Evolutionary conservation across 2,888 invertebrate genomes (phyloP).

Genomic region (Microplitis manilae): DNA sequence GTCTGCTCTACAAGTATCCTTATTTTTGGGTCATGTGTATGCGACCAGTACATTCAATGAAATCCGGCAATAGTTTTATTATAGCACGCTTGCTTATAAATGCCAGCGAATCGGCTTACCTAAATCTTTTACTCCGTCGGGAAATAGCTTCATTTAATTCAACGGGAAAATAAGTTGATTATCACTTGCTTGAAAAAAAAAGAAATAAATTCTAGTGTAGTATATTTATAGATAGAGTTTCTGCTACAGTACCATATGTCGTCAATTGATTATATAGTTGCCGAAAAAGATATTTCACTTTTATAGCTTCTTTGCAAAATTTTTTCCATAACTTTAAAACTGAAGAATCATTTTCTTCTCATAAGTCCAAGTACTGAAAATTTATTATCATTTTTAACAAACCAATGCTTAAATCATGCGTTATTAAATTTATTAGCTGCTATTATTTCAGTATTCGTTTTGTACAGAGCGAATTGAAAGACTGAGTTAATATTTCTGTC

Average conservation of each 20-base stretch:
- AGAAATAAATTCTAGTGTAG: background rate
- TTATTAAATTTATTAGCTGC: background rate
- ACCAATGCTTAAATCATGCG: background rate
- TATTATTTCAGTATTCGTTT: background rate
- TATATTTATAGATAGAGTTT: background rate
- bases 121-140: background rate
- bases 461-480: background rate
- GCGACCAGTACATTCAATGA: slow-evolving; percentile 32
- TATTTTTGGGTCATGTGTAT: slow-evolving; percentile 37
- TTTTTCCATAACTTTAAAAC: background rate
- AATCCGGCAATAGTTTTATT: slow-evolving; percentile 64
- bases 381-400: no score
- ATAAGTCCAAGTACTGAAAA: background rate
- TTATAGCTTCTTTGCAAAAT: background rate
- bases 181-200: background rate
- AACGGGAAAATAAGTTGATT: background rate
- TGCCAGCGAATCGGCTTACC: background rate
- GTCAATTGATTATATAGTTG: slow-evolving; percentile 18
- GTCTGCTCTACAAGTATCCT: slow-evolving; percentile 19
- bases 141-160: background rate
- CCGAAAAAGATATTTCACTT: slow-evolving; percentile 17
- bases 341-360: background rate
- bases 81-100: slow-evolving; percentile 57
- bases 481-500: background rate
- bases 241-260: slow-evolving; percentile 8